These are phyloP conservation scores for Stegophylla sp. DNA, from an alignment of 2,888 invertebrate species.

Conservation along the genomic window DNA sequence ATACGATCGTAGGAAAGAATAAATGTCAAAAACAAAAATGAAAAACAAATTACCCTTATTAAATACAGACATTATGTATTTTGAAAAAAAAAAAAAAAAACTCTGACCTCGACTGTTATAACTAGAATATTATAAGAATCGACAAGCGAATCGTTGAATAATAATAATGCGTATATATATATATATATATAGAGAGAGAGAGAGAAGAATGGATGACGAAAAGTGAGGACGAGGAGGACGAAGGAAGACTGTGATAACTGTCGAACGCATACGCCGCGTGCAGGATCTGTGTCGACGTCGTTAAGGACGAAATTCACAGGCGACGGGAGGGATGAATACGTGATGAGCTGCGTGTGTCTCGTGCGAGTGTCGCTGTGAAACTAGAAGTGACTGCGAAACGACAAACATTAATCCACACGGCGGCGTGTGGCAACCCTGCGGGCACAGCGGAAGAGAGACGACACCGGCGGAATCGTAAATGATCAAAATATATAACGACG, in stretches of 20 bases:
- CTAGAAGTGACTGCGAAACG: slow-evolving; percentile 3
- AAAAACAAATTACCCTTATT: no score
- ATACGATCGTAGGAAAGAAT: no score
- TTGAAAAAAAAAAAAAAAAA: no score
- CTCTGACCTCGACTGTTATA: no score
- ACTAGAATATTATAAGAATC: not conserved
- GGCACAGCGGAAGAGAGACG: no score
- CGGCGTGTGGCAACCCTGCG: not conserved
- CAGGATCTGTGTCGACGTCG: not conserved
- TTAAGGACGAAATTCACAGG: not conserved
- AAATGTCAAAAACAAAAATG: no score
- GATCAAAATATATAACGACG: slow-evolving; percentile 6
- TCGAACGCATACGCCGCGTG: not conserved
- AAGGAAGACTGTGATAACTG: slow-evolving; percentile 6
- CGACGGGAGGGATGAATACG: slow-evolving; percentile 17
- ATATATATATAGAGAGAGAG: no score
- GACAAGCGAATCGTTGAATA: slow-evolving; percentile 8
- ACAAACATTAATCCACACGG: slow-evolving; percentile 24
- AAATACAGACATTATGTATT: no score
- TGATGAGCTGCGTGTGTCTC: not conserved
- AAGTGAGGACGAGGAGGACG: not conserved
- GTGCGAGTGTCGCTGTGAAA: not conserved
- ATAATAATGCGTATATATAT: not conserved
- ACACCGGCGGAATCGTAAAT: not conserved
- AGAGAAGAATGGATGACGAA: not conserved